Percentiles rank a stretch among this genome's conserved stretches.
Conservation (phyloP, 2,797 vertebrate genomes). For the Darevskia nairensis region DNA sequence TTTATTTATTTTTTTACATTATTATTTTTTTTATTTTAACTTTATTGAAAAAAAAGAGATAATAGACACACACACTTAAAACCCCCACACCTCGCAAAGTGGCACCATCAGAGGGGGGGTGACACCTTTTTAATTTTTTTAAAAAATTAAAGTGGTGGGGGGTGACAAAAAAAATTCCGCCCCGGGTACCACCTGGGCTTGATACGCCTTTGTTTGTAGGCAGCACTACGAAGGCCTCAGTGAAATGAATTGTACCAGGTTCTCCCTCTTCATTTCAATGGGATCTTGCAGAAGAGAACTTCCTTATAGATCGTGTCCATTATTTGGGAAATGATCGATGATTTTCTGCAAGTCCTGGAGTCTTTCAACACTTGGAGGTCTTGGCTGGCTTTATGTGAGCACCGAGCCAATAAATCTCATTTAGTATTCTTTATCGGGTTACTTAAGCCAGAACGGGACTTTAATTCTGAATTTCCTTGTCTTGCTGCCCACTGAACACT, state of each 20-base stretch:
- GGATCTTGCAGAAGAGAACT: not conserved
- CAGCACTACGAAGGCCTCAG: not conserved
- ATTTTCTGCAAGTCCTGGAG: slow-evolving; percentile 44
- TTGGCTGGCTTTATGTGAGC: slow-evolving; percentile 34
- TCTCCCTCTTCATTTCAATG: not conserved
- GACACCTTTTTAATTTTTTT: too few species aligned
- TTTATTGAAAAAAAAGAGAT: too few species aligned
- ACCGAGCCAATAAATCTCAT: slow-evolving; percentile 35
- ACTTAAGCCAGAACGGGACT: slow-evolving; percentile 48
- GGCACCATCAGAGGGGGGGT: too few species aligned
- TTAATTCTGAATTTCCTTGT: slow-evolving; percentile 39
- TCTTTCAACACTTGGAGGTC: slow-evolving; percentile 42
- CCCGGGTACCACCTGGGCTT: too few species aligned
- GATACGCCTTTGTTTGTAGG: too few species aligned
- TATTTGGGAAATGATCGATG: slow-evolving; percentile 60
- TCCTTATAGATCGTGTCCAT: not conserved
- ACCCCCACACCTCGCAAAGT: too few species aligned
- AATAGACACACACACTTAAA: too few species aligned
- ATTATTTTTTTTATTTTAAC: too few species aligned
- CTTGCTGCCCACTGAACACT: not conserved
- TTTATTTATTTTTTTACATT: too few species aligned
- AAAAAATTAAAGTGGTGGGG: too few species aligned
- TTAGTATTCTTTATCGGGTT: slow-evolving; percentile 42
- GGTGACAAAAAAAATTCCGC: too few species aligned
- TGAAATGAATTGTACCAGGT: not conserved